Base-by-base conservation (phyloP, 2,888 invertebrate species). In the Asteroscopus sphinx region DNA sequence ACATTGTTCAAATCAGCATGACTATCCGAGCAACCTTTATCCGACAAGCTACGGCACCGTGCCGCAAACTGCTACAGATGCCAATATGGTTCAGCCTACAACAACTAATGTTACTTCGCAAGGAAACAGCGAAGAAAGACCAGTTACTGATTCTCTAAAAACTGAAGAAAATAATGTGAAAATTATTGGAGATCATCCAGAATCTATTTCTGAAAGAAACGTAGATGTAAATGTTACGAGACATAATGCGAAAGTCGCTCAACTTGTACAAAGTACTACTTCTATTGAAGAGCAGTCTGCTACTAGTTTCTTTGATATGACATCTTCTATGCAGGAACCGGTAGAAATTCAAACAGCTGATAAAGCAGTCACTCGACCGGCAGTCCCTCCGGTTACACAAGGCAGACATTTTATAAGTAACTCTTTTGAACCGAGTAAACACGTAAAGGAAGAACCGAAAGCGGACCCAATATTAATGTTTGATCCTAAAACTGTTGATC, bases 1-100 rank as follows among this genome's bases (percentile, higher is more conserved):
- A 6, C 68, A 66, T n/a, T 66, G 67, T 11, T 60, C 71, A 6
- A 56, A 67, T 25, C 42, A 33, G 9, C 35, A 67, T 16, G 39
- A 61, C 16, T 75, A 75, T 60, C 74, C 62, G 6, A 69, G 16
- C 9, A 53, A 65, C 32, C 13, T n/a, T 3, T 37, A 60, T 26
- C 26, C 64, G 5, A 47, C 55, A 8, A 3, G 37, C 0, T 63
- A 30, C 17, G 13, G 21, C 33, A 41, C 28, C 17, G 6, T n/a
- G 1, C 32, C 28, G 1, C 48, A 62, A 26, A 35, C 45, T n/a
- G 28, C 44, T 15, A 16, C 16, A 1, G 48, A 61, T 41, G 32
- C 44, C 0, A 58, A 26, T 9, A 68, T 47, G 46, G 61, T 44
- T 21, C 51, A 52, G 6, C 8, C 21, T 11, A n/a, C 66, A 37